Conservation (phyloP, 2,113 vertebrate species). For the Eulemur rufifrons region DNA sequence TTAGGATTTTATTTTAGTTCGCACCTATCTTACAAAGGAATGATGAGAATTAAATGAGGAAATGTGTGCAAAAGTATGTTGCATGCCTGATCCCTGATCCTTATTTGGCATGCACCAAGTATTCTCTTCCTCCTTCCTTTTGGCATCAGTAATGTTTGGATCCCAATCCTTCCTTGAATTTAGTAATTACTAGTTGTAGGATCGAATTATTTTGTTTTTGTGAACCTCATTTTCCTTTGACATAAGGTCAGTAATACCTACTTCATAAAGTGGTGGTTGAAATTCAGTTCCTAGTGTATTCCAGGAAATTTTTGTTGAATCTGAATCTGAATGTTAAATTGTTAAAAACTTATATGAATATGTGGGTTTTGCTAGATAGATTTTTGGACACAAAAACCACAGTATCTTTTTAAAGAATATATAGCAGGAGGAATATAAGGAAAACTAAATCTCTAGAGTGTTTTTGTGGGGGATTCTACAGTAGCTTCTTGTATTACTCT, state of each 20-base stretch:
- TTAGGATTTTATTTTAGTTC: too few species aligned
- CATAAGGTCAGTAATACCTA: neutral
- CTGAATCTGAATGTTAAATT: neutral
- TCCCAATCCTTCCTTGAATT: neutral
- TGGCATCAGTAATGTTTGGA: neutral
- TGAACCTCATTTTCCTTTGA: neutral
- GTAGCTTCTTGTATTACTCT: neutral
- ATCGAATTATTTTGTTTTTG: slow-evolving; percentile 19
- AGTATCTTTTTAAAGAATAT: neutral
- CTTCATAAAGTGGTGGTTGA: neutral
- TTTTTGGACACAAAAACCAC: neutral
- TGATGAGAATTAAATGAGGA: neutral
- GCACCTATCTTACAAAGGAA: neutral
- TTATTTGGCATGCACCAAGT: neutral
- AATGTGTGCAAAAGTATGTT: neutral
- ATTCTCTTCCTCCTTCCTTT: neutral
- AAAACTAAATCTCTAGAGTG: neutral
- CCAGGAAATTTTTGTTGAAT: slow-evolving; percentile 8
- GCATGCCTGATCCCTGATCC: too few species aligned
- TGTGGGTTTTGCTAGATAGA: slow-evolving; percentile 8
- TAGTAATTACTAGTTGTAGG: neutral
- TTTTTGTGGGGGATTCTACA: neutral
- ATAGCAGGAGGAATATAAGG: neutral
- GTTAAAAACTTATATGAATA: slow-evolving; percentile 11
- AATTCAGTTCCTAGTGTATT: neutral